Percentiles rank a stretch among this genome's conserved stretches.
These are phyloP conservation scores for Anthophora plumipes DNA, from an alignment of 2,888 invertebrate genomes.

Conservation along the genomic window DNA sequence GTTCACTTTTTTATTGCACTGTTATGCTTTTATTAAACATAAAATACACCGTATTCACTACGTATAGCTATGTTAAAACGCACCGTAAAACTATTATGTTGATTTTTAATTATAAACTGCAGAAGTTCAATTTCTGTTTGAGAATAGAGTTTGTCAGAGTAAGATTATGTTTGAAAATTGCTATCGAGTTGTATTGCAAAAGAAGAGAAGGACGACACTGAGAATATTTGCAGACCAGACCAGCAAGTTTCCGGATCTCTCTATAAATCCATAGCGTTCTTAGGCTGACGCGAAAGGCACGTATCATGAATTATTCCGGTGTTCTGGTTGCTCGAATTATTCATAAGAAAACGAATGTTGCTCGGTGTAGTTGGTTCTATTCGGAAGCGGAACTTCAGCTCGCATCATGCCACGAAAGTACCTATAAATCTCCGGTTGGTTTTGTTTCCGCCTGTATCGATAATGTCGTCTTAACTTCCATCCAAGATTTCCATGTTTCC, in stretches of 20 bases:
- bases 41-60: too few relatives aligned
- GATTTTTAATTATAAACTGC: too few relatives aligned
- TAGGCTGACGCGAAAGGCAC: constrained; percentile 30
- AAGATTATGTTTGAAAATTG: too few relatives aligned
- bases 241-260: constrained; percentile 35
- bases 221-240: constrained; percentile 18
- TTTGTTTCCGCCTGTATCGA: constrained; percentile 8
- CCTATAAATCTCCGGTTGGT: constrained; percentile 39
- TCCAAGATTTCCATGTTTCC: not conserved
- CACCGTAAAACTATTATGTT: too few relatives aligned
- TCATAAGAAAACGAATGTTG: constrained; percentile 59
- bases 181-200: not conserved
- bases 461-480: constrained; percentile 15
- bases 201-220: not conserved
- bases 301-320: constrained; percentile 59
- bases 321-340: constrained; percentile 52
- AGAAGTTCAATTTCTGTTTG: too few relatives aligned
- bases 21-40: too few relatives aligned
- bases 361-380: constrained; percentile 17
- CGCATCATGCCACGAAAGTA: constrained; percentile 11
- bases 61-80: too few relatives aligned
- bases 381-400: constrained; percentile 23
- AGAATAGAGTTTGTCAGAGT: too few relatives aligned
- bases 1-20: too few relatives aligned
- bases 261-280: constrained; percentile 52